Base-by-base conservation (phyloP, 2,888 invertebrate species). In the Microctonus hyperodae region DNA sequence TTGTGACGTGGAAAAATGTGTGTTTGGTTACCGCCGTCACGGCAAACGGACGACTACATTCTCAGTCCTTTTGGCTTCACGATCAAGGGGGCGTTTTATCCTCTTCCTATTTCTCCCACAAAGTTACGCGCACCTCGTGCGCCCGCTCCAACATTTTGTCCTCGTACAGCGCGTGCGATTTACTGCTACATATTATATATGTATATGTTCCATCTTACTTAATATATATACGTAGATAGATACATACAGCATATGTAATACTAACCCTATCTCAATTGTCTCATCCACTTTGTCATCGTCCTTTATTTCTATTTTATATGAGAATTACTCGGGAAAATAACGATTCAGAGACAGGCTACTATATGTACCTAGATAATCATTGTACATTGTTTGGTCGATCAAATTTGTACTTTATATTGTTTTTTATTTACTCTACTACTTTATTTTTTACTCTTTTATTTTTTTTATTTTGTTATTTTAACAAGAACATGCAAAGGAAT, bases 21-120 rank as follows among this genome's bases (percentile, higher is more conserved):
- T 55, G n/a, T 53, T 28, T 35, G 22, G 60, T 65, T 60, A 44
- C 23, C 60, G 60, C 48, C 55, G 48, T 61, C 66, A 66, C 66
- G 62, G 61, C 66, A 37, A 66, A 62, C 62, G 50, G 66, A 62
- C 66, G 66, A 66, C 66, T 66, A 66, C 61, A 31, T 48, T 40
- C 65, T 55, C 61, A 23, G 23, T 66, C 66, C 57, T 66, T 56
- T 25, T 40, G 31, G 16, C 20, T 48, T 25, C 48, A 33, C 56
- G 48, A 11, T 10, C 7, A 20, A 53, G 60, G 60, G 59, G 53
- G 65, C 28, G 37, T 50, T 58, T 50, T 57, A 31, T 66, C 20
- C 20, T 25, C 58, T 40, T n/a, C 40, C 44, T 48, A 28, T 10
- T 25, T n/a, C 58, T 40, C 23, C 25, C 23, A 20, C 48, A 31